Base-by-base conservation (phyloP, 2,888 invertebrate genomes). In the Eupithecia subfuscata region DNA sequence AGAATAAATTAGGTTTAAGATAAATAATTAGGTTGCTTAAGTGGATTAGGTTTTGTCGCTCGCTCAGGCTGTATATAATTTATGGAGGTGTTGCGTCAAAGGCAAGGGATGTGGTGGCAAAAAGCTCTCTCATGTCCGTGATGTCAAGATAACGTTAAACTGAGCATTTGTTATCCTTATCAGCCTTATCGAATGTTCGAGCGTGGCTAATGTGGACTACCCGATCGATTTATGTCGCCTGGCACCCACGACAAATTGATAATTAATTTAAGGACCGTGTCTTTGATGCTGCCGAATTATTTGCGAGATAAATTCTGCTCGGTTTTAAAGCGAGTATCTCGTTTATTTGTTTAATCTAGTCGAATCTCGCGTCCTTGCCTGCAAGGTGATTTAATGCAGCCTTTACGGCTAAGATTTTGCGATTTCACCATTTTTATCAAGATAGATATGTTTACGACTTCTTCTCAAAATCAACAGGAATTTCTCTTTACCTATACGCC, bases 131-230 rank as follows among this genome's bases (percentile, higher is more conserved):
- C 92, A 86, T 94, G 94, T 94, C 92, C 91, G 92, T 92, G 95
- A 95, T 94, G 91, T 89, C 88, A 87, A 94, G 94, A 95, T 94
- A 94, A 94, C 92, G 90, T 92, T 93, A 94, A 95, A 94, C 93
- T 92, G 93, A 90, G 93, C 94, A 94, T 95, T 94, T 95, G 94
- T 94, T 94, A 94, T 94, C 92, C 92, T 94, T 94, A 95, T 95
- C 94, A 94, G 93, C 92, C 92, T 94, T 94, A 95, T 95, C 94
- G 92, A 83, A 85, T 87, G 91, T 86, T 88, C 85, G 91, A 92
- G 92, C 94, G 94, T 95, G 91, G 94, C 94, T 94, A 93, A 94
- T 94, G 93, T 91, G 94, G 89, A 75, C 90, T 89, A 90, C 88
- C 86, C 91, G 94, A 93, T 94, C 93, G 94, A 94, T 94, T 94